Conservation (phyloP, 1,140 invertebrate species). For the Pseudomyrmex concolor region DNA sequence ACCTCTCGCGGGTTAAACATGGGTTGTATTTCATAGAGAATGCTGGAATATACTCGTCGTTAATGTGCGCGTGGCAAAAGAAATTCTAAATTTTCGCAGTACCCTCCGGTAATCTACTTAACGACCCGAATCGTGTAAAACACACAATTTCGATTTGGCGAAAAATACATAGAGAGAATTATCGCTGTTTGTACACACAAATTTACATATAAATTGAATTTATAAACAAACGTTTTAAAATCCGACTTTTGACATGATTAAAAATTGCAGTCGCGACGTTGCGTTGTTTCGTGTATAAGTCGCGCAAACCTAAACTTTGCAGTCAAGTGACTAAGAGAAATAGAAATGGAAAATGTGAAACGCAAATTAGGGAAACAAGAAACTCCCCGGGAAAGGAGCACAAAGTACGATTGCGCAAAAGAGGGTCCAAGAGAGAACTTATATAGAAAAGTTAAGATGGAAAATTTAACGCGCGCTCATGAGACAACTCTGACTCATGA, state of each 20-base stretch:
- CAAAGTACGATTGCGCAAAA: constrained; percentile 49
- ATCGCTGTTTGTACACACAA: not conserved
- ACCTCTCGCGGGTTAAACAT: constrained; percentile 40
- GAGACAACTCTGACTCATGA: constrained; percentile 60
- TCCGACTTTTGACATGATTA: not conserved
- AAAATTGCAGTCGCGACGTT: not conserved
- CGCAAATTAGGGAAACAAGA: constrained; percentile 26
- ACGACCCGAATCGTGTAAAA: not conserved
- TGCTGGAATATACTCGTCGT: constrained; percentile 40
- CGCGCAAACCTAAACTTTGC: not conserved
- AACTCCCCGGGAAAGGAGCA: not conserved
- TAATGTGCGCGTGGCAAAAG: constrained; percentile 37
- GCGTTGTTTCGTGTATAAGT: not conserved
- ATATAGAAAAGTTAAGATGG: constrained; percentile 60
- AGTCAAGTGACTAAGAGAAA: not conserved
- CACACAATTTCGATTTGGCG: not conserved
- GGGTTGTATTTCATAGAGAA: constrained; percentile 43
- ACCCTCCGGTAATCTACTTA: not conserved
- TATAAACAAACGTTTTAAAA: not conserved
- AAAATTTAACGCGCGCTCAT: constrained; percentile 61
- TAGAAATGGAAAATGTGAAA: constrained; percentile 2
- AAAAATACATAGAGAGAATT: not conserved
- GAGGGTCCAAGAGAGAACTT: constrained; percentile 46
- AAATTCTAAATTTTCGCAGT: constrained; percentile 2
- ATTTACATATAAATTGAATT: too few relatives aligned